Conservation (phyloP, 2,888 invertebrate genomes). For the Chloromyia formosa region DNA sequence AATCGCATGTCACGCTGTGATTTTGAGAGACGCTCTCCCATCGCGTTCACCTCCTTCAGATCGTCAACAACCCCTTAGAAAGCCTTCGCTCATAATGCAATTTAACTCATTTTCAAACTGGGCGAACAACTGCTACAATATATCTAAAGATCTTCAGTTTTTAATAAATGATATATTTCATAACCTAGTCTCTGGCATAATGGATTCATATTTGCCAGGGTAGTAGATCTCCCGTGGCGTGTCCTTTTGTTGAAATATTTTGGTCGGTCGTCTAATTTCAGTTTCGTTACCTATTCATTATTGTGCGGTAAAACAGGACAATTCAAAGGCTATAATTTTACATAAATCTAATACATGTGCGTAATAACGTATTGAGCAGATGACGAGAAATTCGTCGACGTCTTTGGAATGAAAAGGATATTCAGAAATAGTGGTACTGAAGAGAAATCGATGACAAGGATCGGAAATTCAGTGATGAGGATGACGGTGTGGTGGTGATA, state of each 20-base stretch:
- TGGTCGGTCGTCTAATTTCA: constrained; percentile 46
- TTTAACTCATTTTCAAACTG: background rate
- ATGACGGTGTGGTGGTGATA: too few species aligned
- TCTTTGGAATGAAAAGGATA: too few species aligned
- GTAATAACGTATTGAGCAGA: too few species aligned
- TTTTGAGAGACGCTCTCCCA: constrained; percentile 12
- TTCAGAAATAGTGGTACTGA: too few species aligned
- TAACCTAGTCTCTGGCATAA: constrained; percentile 28
- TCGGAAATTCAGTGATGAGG: too few species aligned
- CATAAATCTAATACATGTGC: too few species aligned
- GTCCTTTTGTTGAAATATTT: constrained; percentile 49
- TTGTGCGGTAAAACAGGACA: constrained; percentile 43
- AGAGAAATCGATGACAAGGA: too few species aligned
- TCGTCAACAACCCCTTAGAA: background rate
- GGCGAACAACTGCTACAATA: constrained; percentile 45
- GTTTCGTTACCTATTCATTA: constrained; percentile 49
- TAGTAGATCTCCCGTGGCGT: constrained; percentile 43
- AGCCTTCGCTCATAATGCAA: background rate
- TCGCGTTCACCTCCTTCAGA: constrained; percentile 1
- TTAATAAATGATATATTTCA: constrained; percentile 46
- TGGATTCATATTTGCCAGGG: constrained; percentile 25
- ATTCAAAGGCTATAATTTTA: constrained; percentile 25
- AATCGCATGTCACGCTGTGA: constrained; percentile 31
- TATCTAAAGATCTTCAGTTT: constrained; percentile 45
- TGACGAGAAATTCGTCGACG: too few species aligned